Base-by-base conservation (phyloP, 2,113 vertebrate species). In the Hirundichthys speculiger region DNA sequence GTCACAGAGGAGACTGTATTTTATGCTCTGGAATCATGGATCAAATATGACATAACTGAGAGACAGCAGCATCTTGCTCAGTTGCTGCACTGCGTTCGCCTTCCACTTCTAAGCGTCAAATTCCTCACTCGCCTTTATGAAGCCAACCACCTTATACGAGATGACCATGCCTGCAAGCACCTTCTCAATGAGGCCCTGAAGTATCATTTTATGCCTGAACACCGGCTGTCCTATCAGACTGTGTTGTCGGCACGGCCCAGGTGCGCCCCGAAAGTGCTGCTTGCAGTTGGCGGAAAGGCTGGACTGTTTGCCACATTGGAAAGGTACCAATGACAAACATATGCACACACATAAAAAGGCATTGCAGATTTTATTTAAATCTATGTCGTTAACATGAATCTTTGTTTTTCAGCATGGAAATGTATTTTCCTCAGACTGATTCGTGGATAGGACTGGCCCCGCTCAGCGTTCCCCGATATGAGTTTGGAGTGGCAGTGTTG, bases 171-270 rank as follows among this genome's bases (percentile, higher is more conserved):
- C 0, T 99, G 98, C 80, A 98, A 99, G 78, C 97, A 98, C 72
- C 94, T 99, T 65, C 94, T 99, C 48, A 98, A 99, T 2, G 98
- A 99, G 93, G 96, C 97, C 30, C 95, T 99, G 1, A 98, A 99
- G 73, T 99, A 99, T 89, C 97, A 99, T 85, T 99, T 99, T 80
- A 98, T 98, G 97, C 98, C 98, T 22, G 98, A 99, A 64, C 96
- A 99, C 86, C 93, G 97, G 80, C 95, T 99, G 0, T 98, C 96
- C 41, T 97, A 97, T 86, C 98, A 98, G 91, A 98, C 89, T 30
- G 84, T 98, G 87, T 81, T 99, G 83, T 94, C 94, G 64, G 96
- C 96, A 0, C 90, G 96, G 25, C 95, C 96, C 14, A 94, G 98
- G 69, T 98, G 98, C 59, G 95, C 97, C 20, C 96, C 98, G 0